These are phyloP conservation scores for Podabrus alpinus DNA, from an alignment of 2,888 invertebrate genomes.

Conservation along the genomic window DNA sequence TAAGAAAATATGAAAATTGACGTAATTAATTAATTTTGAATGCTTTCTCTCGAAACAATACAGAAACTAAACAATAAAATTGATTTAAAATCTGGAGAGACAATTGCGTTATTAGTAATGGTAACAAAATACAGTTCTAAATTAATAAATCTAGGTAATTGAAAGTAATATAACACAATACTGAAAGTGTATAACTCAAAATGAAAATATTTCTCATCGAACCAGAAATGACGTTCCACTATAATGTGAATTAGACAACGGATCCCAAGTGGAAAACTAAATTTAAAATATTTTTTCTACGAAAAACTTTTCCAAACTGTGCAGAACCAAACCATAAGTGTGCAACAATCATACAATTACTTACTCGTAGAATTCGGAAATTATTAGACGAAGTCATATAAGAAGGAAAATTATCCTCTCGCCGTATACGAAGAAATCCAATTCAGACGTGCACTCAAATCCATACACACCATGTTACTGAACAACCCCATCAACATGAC, in stretches of 20 bases:
- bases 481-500: conserved; percentile 25
- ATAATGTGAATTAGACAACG: no score
- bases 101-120: background rate
- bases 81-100: background rate
- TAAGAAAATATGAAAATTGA: background rate
- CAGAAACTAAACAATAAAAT: background rate
- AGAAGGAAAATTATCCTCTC: background rate
- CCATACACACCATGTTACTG: conserved; percentile 1
- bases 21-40: background rate
- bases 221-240: no score
- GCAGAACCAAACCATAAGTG: background rate
- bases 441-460: background rate
- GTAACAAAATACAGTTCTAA: background rate
- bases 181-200: background rate
- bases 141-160: background rate
- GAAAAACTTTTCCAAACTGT: background rate
- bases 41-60: background rate
- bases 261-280: no score
- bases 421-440: background rate
- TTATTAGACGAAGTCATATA: background rate
- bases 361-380: background rate
- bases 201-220: background rate
- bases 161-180: background rate
- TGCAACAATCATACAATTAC: background rate
- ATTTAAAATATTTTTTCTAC: no score